These are phyloP conservation scores for Thecophora atra DNA, from an alignment of 2,888 invertebrate genomes.

Conservation along the genomic window DNA sequence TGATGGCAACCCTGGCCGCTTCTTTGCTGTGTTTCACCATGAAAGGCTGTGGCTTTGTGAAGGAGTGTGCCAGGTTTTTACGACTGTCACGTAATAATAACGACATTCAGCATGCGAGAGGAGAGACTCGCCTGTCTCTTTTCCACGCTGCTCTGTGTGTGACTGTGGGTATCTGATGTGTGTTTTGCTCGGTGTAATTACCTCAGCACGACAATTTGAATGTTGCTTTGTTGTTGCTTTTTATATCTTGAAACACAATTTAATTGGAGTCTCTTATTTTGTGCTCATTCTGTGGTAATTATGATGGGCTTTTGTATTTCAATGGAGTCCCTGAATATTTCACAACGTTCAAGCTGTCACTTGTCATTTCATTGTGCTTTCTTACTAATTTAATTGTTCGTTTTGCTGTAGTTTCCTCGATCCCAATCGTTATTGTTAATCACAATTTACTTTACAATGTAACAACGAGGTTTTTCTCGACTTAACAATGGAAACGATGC, in stretches of 20 bases:
- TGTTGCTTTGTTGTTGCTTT: constrained; percentile 6
- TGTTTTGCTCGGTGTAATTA: constrained; percentile 7
- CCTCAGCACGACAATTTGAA: constrained; percentile 27
- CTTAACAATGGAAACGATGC: neutral
- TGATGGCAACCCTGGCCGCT: neutral
- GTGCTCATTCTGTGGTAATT: constrained; percentile 21
- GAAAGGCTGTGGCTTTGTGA: constrained; percentile 26
- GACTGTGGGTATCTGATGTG: neutral
- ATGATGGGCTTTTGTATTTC: neutral
- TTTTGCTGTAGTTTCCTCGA: neutral
- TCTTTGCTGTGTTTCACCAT: constrained; percentile 37
- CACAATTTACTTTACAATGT: constrained; percentile 24
- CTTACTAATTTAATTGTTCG: neutral
- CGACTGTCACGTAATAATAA: constrained; percentile 44
- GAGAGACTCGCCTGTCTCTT: neutral
- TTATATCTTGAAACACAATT: constrained; percentile 18
- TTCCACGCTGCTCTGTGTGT: neutral
- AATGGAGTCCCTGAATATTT: neutral
- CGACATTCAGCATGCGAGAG: neutral
- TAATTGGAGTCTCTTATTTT: constrained; percentile 34
- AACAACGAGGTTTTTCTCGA: neutral
- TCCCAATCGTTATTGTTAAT: constrained; percentile 15
- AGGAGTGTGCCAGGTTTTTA: constrained; percentile 46
- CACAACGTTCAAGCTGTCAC: constrained; percentile 11
- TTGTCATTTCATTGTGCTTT: neutral